Base-by-base conservation (phyloP, 2,113 vertebrate species). In the Chionis minor region DNA sequence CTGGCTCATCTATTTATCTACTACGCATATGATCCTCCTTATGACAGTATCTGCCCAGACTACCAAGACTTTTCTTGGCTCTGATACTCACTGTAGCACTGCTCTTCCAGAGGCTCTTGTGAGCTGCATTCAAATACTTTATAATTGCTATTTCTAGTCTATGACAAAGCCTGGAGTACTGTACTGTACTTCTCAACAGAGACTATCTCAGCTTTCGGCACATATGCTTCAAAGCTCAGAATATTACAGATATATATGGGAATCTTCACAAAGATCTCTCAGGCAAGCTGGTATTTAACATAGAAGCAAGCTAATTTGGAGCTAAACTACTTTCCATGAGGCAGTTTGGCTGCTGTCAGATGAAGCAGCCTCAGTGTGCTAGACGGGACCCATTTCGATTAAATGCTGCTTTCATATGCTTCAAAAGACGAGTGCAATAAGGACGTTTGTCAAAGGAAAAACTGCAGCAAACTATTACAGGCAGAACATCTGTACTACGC, bases 271-370 rank as follows among this genome's bases (percentile, higher is more conserved):
- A 97, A 97, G 97, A 97, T 97, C 97, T 98, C 97, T 96, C 95
- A 98, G 97, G 97, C 98, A 98, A 98, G 98, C 98, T 98, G 97
- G 98, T 98, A 98, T 98, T 98, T 98, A 98, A 98, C 96, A 3
- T 81, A 98, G 97, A 98, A 98, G 97, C 66, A 97, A 98, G 97
- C 97, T 97, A 94, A 98, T 98, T 98, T 98, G 96, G 91, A 97
- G 88, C 98, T 98, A 97, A 98, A 98, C 92, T 97, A 95, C 96
- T 98, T 98, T 98, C 95, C 97, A 96, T 96, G 94, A 98, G 97
- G 98, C 98, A 97, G 97, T 98, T 98, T 98, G 98, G 97, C 98
- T 98, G 98, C 98, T 98, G 98, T 98, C 98, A 97, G 97, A 96
- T 35, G 95, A 98, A 96, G 94, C 97, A 95, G 93, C 80, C 95